These are phyloP conservation scores for Chiroxiphia lanceolata DNA, from an alignment of 2,797 vertebrate genomes.

Conservation along the genomic window DNA sequence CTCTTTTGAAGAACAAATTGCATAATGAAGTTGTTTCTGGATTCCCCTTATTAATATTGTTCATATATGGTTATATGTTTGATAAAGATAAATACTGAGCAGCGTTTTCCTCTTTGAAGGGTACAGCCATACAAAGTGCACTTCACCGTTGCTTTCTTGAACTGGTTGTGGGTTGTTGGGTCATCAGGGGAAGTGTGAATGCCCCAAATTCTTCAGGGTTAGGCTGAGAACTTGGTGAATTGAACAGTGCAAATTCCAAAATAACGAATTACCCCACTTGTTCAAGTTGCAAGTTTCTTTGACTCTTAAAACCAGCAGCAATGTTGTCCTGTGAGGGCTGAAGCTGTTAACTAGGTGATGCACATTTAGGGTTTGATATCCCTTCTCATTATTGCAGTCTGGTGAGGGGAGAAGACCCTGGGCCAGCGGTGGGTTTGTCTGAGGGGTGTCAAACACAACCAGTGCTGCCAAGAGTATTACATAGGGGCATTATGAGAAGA, in stretches of 20 bases:
- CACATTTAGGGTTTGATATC: neutral
- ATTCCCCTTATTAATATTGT: neutral
- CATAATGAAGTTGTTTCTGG: neutral
- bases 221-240: neutral
- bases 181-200: neutral
- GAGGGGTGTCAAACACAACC: neutral
- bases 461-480: neutral
- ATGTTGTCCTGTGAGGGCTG: neutral
- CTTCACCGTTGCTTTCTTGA: neutral
- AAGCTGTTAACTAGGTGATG: neutral
- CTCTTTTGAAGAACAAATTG: neutral
- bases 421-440: neutral
- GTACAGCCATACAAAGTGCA: neutral
- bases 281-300: neutral
- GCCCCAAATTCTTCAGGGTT: neutral
- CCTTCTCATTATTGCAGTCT: neutral
- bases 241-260: neutral
- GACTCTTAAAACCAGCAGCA: neutral
- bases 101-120: neutral
- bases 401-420: neutral
- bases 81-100: neutral
- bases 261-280: neutral
- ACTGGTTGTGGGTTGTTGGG: neutral
- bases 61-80: neutral
- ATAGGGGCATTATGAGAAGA: neutral